phyloP scores from a whole-genome alignment of 2,113 vertebrate genomes.

The Origma solitaria region DNA sequence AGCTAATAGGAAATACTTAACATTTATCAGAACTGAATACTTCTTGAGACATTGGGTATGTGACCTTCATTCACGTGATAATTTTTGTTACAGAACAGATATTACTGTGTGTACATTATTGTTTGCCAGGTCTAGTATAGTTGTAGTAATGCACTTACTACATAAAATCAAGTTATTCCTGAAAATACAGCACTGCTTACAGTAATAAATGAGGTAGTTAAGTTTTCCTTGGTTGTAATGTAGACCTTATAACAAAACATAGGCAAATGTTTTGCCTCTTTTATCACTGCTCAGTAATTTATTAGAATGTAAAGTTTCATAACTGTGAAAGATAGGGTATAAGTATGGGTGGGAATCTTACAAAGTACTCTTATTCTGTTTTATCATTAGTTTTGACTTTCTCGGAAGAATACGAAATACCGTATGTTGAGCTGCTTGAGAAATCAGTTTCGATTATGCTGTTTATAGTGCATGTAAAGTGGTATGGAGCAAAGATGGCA shows the following conservation, averaged over 20 bases:
- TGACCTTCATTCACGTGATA: neutral
- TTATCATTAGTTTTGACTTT: constrained; percentile 54
- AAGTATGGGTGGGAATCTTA: constrained; percentile 27
- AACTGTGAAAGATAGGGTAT: neutral
- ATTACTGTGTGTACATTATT: neutral
- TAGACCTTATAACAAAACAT: neutral
- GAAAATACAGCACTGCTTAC: neutral
- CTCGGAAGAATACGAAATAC: constrained; percentile 29
- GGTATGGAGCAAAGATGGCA: constrained; percentile 51
- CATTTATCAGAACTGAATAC: neutral
- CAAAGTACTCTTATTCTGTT: constrained; percentile 39
- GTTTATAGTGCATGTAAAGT: constrained; percentile 52
- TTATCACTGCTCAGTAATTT: neutral
- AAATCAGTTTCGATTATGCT: constrained; percentile 40
- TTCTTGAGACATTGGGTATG: neutral
- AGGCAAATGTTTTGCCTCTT: neutral
- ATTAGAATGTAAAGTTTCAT: neutral
- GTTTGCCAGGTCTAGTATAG: neutral
- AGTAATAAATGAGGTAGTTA: neutral
- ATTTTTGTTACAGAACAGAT: neutral
- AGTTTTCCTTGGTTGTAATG: neutral
- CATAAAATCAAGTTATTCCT: neutral
- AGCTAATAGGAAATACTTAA: neutral
- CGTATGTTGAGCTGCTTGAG: constrained; percentile 27
- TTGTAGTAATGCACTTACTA: neutral